Evolutionary conservation across 2,888 invertebrate species (phyloP).

Genomic region (Prionchulus punctatus): DNA sequence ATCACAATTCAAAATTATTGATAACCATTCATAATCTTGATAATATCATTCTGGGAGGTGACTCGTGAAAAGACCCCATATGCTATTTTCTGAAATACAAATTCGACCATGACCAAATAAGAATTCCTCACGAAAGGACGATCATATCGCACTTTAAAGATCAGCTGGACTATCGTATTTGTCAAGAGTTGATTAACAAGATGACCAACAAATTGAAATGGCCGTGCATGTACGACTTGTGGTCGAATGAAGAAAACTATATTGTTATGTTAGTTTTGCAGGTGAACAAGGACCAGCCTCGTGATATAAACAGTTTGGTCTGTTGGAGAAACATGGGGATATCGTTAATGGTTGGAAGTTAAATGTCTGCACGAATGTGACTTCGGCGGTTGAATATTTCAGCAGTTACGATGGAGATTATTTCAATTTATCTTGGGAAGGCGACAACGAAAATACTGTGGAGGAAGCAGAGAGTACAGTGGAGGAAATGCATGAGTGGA

Average conservation of each 20-base stretch:
- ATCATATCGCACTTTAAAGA: neutral
- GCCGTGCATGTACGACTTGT: neutral
- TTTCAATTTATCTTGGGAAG: no score
- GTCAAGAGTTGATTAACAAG: neutral
- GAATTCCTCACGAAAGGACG: neutral
- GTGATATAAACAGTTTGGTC: no score
- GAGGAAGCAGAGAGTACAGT: no score
- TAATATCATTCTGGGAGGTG: no score
- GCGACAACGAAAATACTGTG: neutral
- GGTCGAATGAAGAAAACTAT: neutral
- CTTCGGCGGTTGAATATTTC: no score
- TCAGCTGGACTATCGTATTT: neutral
- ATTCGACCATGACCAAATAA: neutral
- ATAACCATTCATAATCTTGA: no score
- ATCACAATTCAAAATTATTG: no score
- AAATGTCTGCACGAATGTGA: no score
- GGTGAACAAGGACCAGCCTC: no score
- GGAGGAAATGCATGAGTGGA: neutral
- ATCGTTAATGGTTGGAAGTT: no score
- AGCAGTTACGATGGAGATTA: no score
- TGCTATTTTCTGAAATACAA: neutral
- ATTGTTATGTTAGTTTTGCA: no score
- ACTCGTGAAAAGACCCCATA: neutral
- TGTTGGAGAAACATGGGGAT: neutral
- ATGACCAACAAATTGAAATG: neutral